Conservation (phyloP, 2,888 invertebrate species). For the Idaea aversata region DNA sequence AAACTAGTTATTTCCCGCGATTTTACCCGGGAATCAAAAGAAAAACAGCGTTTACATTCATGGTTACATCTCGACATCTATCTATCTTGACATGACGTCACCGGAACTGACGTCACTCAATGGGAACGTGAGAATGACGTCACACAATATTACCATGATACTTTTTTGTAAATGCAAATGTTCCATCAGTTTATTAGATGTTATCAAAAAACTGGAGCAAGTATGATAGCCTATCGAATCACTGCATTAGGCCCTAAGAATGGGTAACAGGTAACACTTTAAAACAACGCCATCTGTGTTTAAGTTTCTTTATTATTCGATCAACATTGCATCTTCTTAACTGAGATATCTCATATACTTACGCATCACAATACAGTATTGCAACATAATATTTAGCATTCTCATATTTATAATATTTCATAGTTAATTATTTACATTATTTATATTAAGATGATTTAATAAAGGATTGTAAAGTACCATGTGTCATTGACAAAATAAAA, state of each 20-base stretch:
- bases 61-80: no score
- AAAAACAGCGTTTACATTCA: no score
- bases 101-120: no score
- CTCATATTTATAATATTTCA: neutral
- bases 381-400: constrained; percentile 1
- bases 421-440: neutral
- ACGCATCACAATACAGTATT: neutral
- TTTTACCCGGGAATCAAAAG: no score
- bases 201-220: no score
- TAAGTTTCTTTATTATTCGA: neutral
- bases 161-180: no score
- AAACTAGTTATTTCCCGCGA: neutral
- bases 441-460: neutral
- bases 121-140: no score
- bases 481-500: constrained; percentile 15
- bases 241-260: no score
- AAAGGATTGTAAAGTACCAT: neutral
- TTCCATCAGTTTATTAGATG: no score
- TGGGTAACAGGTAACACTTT: neutral
- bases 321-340: neutral
- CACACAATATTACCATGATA: no score
- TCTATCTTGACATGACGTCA: no score
- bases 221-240: no score
- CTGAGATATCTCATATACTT: neutral
- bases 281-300: neutral